A percentile compares a stretch with the other conserved stretches of the same genome.
phyloP scores from a whole-genome alignment of 2,888 invertebrate genomes.

The Allygus modestus region DNA sequence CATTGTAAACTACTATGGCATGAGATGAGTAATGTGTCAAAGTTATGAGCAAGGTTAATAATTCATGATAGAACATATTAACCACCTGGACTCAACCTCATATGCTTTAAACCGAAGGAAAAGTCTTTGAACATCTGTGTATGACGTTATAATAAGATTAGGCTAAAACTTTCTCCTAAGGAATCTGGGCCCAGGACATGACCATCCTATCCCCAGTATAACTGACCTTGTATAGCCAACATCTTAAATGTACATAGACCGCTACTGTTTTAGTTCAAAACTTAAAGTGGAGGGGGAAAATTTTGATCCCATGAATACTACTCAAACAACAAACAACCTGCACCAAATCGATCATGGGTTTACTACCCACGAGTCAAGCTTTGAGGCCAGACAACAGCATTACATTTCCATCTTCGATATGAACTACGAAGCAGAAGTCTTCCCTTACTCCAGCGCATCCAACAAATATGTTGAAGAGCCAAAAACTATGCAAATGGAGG shows the following conservation, averaged over 20 bases:
- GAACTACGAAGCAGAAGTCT: slow-evolving; percentile 40
- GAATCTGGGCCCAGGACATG: too few species aligned
- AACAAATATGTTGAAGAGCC: not conserved
- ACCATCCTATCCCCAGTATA: too few species aligned
- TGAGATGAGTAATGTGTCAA: too few species aligned
- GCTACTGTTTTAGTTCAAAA: slow-evolving; percentile 35
- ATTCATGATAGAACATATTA: too few species aligned
- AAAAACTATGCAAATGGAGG: not conserved
- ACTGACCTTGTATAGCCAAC: too few species aligned
- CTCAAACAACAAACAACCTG: not conserved
- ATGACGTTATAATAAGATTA: too few species aligned
- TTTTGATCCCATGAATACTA: not conserved
- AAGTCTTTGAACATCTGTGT: too few species aligned
- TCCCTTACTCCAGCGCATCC: slow-evolving; percentile 32
- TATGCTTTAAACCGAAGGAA: too few species aligned
- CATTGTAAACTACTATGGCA: too few species aligned
- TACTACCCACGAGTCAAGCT: not conserved
- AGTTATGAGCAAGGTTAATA: too few species aligned
- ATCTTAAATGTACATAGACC: not conserved
- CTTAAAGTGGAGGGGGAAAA: slow-evolving; percentile 8
- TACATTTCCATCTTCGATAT: slow-evolving; percentile 20
- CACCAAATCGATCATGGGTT: not conserved
- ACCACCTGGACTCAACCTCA: too few species aligned
- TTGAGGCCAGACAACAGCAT: not conserved
- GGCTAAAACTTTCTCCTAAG: too few species aligned